Percentiles rank a stretch among this genome's conserved stretches.
These are phyloP conservation scores for Leptinotarsa lineolata DNA, from an alignment of 1,140 invertebrate species.

Conservation along the genomic window DNA sequence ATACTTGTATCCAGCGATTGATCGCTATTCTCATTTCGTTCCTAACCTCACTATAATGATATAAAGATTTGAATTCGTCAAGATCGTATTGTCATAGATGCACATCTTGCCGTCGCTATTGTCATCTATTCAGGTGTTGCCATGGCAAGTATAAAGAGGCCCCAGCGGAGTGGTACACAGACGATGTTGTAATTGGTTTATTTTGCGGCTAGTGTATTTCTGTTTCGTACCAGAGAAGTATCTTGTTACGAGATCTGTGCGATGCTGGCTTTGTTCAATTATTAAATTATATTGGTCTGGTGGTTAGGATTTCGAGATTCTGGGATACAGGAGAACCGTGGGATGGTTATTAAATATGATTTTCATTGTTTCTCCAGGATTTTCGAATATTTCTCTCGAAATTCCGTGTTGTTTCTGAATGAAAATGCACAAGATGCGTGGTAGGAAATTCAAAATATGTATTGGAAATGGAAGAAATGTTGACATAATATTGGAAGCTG, in stretches of 20 bases:
- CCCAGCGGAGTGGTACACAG: neutral
- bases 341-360: neutral
- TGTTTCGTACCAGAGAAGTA: neutral
- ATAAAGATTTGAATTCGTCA: neutral
- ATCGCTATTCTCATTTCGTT: too few relatives aligned
- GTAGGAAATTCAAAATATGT: too few relatives aligned
- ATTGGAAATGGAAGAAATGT: too few relatives aligned
- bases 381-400: too few relatives aligned
- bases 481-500: too few relatives aligned
- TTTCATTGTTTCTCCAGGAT: too few relatives aligned
- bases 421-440: too few relatives aligned
- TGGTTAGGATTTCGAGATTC: neutral
- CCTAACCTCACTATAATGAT: too few relatives aligned
- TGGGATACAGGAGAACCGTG: neutral
- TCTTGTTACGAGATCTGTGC: neutral
- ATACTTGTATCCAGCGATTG: too few relatives aligned
- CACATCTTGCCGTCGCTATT: neutral
- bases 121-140: neutral
- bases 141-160: neutral
- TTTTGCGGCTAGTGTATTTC: conserved; percentile 1
- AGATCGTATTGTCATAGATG: neutral
- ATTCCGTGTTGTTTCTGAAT: too few relatives aligned
- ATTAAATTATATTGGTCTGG: neutral
- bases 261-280: neutral
- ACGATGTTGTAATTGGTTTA: neutral